Base-by-base conservation (phyloP, 1,140 invertebrate species). In the Portunus trituberculatus region DNA sequence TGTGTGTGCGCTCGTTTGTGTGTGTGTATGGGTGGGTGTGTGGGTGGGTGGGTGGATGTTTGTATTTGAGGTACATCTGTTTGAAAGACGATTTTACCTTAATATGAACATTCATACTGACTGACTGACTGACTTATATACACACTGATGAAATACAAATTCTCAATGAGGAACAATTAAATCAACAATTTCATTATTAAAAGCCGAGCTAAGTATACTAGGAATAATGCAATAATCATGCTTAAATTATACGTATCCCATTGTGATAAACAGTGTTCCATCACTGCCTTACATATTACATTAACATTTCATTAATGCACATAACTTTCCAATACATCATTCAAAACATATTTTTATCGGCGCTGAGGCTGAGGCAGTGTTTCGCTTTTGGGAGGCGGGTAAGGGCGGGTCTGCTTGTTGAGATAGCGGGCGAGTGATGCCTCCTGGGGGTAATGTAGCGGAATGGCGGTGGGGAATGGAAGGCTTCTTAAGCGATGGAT, bases 401-500 rank as follows among this genome's bases (percentile, higher is more conserved):
- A 25, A 76, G 67, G 67, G 67, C 25, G 67, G 67, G 67, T 25
- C 67, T 76, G 67, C 67, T 76, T n/a, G 67, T 76, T 76, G 67
- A 76, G 67, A 76, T 76, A 76, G 67, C 67, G 67, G 67, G 67
- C 67, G 25, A 76, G 67, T 76, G 67, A 76, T 76, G 67, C 67
- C 67, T 76, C 67, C 67, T 20, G 67, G 67, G 20, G 67, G 67
- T 76, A 76, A 76, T 76, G 67, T 76, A 76, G 67, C 67, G 67
- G 67, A 76, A 76, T 76, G 67, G 67, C 67, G 67, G 67, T n/a
- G 67, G 67, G 67, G 67, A 76, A 76, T 76, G 67, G 67, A 76
- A 76, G 67, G 67, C 67, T 76, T 76, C 67, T 76, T 76, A 76
- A 76, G 67, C 67, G 67, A 76, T 76, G 67, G 67, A 76, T 76